These are phyloP conservation scores for Pachypanchax playfairii DNA, from an alignment of 2,113 vertebrate species.

Conservation along the genomic window DNA sequence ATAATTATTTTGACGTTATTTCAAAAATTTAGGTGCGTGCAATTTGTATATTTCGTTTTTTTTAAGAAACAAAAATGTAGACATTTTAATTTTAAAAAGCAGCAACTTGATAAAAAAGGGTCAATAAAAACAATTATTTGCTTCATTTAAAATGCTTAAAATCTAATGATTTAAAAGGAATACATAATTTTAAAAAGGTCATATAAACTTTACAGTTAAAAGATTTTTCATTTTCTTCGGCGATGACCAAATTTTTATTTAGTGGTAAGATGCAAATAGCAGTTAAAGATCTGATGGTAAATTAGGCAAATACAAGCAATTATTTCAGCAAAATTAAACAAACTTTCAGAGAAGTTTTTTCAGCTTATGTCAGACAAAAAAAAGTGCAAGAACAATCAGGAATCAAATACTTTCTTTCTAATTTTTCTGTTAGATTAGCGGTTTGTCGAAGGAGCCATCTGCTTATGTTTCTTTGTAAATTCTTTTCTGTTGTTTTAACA, in stretches of 20 bases:
- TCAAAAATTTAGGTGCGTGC: neutral
- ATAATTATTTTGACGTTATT: neutral
- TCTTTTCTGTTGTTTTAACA: conserved; percentile 60
- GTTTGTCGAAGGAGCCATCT: conserved; percentile 73
- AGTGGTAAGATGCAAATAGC: neutral
- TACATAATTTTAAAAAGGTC: no score
- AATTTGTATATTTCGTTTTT: no score
- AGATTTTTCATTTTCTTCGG: neutral
- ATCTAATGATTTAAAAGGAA: neutral
- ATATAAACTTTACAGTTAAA: neutral
- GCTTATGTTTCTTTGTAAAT: conserved; percentile 69
- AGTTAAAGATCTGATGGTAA: neutral
- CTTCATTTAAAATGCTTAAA: neutral
- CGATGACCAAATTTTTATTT: neutral
- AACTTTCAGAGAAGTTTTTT: conserved; percentile 46
- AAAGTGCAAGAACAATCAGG: conserved; percentile 44
- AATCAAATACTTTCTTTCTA: conserved; percentile 39
- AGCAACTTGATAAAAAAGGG: neutral
- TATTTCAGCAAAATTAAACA: neutral
- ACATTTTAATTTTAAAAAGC: neutral
- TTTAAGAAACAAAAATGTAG: no score
- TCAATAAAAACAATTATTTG: neutral
- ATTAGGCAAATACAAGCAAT: conserved; percentile 39
- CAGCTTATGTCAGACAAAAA: conserved; percentile 53
- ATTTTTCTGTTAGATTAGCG: conserved; percentile 56